Evolutionary conservation across 2,797 vertebrate genomes (phyloP).

Genomic region (Anableps anableps): DNA sequence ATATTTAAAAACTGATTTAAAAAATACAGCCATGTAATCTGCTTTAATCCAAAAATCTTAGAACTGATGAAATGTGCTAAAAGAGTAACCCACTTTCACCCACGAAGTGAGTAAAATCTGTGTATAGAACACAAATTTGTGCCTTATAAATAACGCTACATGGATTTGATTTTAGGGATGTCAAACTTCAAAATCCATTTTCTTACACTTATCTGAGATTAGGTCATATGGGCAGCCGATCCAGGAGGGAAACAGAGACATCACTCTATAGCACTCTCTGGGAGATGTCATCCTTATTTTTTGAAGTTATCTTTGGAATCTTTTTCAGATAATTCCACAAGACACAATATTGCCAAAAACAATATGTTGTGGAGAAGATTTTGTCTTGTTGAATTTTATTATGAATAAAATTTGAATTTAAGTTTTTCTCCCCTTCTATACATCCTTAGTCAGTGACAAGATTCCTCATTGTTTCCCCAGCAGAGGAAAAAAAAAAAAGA

Average conservation of each 20-base stretch:
- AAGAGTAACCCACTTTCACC: slow-evolving; percentile 34
- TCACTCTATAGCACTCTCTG: background rate
- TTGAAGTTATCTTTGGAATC: background rate
- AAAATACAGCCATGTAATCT: slow-evolving; percentile 3
- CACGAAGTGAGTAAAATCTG: slow-evolving; percentile 35
- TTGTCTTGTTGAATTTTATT: background rate
- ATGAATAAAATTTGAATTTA: background rate
- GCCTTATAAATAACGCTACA: slow-evolving; percentile 19
- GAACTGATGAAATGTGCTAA: slow-evolving; percentile 40
- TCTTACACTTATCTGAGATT: background rate
- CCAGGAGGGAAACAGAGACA: background rate
- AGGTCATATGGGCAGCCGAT: background rate
- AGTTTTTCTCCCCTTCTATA: background rate
- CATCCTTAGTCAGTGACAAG: background rate
- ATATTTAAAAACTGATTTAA: slow-evolving; percentile 8
- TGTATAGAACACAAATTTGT: slow-evolving; percentile 22
- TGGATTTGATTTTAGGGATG: background rate
- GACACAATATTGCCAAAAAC: background rate
- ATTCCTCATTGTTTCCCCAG: background rate
- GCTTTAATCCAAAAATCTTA: slow-evolving; percentile 19
- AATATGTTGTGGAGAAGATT: background rate
- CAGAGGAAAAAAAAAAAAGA: background rate
- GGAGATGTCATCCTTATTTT: background rate
- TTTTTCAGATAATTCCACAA: background rate
- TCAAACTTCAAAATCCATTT: background rate